A percentile compares a stretch with the other conserved stretches of the same genome.
These are phyloP conservation scores for Melanotaenia maccullochi DNA, from an alignment of 2,797 vertebrate species.

Conservation along the genomic window DNA sequence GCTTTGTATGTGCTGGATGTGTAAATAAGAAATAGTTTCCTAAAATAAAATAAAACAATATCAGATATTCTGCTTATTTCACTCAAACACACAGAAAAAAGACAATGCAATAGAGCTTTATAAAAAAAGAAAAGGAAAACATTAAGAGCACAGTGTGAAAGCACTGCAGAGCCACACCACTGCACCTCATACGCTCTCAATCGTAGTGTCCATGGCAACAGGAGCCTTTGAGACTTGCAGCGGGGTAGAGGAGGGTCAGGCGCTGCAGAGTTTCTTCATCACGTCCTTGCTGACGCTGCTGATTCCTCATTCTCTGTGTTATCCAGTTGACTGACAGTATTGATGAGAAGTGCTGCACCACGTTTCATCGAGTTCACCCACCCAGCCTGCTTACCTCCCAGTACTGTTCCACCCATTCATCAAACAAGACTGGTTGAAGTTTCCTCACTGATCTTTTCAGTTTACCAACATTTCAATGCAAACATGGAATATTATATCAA, in stretches of 20 bases:
- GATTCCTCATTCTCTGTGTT: conserved; percentile 53
- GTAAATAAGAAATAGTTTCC: not conserved
- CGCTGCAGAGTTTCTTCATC: conserved; percentile 49
- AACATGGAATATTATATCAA: conserved; percentile 4
- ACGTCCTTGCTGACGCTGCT: conserved; percentile 46
- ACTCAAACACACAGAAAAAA: not conserved
- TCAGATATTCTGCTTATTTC: not conserved
- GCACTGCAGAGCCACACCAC: conserved; percentile 49
- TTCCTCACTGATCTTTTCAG: not conserved
- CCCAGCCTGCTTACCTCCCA: not conserved
- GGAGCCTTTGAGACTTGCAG: conserved; percentile 55
- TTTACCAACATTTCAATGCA: not conserved
- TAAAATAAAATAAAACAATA: not conserved
- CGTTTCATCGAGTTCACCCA: not conserved
- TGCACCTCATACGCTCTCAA: conserved; percentile 45
- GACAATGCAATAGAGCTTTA: not conserved
- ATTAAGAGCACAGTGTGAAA: conserved; percentile 12
- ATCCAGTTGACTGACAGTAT: conserved; percentile 42
- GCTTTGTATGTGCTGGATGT: not conserved
- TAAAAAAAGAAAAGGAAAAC: not conserved
- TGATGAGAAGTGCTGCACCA: conserved; percentile 23
- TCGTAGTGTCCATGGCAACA: conserved; percentile 75
- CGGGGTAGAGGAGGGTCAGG: conserved; percentile 59
- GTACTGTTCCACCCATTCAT: conserved; percentile 13
- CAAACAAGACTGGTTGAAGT: conserved; percentile 20